Evolutionary conservation across 2,113 vertebrate genomes (phyloP).

Genomic region (Tautogolabrus adspersus): DNA sequence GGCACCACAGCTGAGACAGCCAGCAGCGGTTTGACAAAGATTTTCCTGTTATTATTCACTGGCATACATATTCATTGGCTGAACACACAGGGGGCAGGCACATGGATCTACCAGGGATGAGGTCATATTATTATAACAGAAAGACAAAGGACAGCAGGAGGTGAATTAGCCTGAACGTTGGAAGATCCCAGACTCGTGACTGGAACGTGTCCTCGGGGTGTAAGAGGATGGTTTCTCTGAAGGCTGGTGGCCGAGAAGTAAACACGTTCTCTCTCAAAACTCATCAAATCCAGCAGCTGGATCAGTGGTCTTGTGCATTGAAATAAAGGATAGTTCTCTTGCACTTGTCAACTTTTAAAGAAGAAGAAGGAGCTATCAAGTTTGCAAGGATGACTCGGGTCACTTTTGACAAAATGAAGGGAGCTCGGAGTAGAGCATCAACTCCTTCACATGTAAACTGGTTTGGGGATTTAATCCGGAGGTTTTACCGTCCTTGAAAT

Average conservation of each 20-base stretch:
- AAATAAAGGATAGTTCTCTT: too few relatives aligned
- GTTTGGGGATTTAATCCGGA: too few relatives aligned
- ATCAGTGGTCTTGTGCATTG: too few relatives aligned
- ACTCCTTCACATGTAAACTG: too few relatives aligned
- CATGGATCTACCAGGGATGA: slow-evolving; percentile 58
- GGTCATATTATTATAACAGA: slow-evolving; percentile 53
- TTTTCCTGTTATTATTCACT: slow-evolving; percentile 61
- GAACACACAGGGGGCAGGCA: slow-evolving; percentile 45
- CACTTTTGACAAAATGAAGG: too few relatives aligned
- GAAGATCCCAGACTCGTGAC: slow-evolving; percentile 26
- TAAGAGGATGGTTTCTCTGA: slow-evolving; percentile 40
- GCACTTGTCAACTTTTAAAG: too few relatives aligned
- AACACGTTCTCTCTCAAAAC: neutral
- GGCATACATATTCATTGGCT: slow-evolving; percentile 76
- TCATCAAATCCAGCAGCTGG: neutral
- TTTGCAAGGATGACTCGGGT: too few relatives aligned
- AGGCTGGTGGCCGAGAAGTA: slow-evolving; percentile 28
- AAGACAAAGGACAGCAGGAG: slow-evolving; percentile 50
- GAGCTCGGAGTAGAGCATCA: too few relatives aligned
- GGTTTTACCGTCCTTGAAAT: too few relatives aligned
- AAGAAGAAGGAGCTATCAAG: too few relatives aligned
- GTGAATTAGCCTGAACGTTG: neutral
- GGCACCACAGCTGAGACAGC: slow-evolving; percentile 35
- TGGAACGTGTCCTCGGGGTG: slow-evolving; percentile 18
- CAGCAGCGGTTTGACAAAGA: slow-evolving; percentile 60